phyloP scores from a whole-genome alignment of 2,797 vertebrate genomes.

The Paguma larvata region DNA sequence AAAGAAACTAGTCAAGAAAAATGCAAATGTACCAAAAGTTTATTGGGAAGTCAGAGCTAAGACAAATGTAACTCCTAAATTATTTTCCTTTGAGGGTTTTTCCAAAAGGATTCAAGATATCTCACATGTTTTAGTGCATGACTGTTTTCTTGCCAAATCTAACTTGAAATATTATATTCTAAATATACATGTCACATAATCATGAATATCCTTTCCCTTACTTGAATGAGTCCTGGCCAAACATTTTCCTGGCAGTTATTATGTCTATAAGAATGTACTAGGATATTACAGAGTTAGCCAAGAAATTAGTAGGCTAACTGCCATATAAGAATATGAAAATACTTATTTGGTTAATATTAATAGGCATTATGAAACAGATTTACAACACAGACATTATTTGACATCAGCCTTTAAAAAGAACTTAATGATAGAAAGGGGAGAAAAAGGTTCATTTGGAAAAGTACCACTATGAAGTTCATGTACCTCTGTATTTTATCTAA shows the following conservation, averaged over 20 bases:
- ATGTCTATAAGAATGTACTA: conserved; percentile 75
- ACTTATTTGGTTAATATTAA: conserved; percentile 87
- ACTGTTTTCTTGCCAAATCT: conserved; percentile 70
- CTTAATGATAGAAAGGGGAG: neutral
- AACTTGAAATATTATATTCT: conserved; percentile 76
- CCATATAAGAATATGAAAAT: conserved; percentile 84
- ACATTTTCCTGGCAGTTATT: conserved; percentile 85
- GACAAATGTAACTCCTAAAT: conserved; percentile 69
- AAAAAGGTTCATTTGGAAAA: conserved; percentile 42
- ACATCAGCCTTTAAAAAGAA: conserved; percentile 62
- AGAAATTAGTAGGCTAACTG: conserved; percentile 86
- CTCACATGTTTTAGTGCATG: conserved; percentile 60
- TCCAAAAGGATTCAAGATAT: conserved; percentile 66
- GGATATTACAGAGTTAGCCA: conserved; percentile 77
- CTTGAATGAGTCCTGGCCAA: conserved; percentile 84
- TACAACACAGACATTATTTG: conserved; percentile 75
- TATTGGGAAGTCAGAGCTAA: conserved; percentile 77
- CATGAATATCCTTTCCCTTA: conserved; percentile 82
- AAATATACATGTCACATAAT: conserved; percentile 84
- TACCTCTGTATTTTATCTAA: conserved; percentile 73
- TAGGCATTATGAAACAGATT: conserved; percentile 74
- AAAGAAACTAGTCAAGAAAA: conserved; percentile 60
- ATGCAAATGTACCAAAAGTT: conserved; percentile 74
- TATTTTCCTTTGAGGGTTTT: conserved; percentile 64
- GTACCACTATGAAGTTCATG: conserved; percentile 47